Percentiles rank a stretch among this genome's conserved stretches.
Conservation (phyloP, 2,888 invertebrate species). For the Tenthredo notha region DNA sequence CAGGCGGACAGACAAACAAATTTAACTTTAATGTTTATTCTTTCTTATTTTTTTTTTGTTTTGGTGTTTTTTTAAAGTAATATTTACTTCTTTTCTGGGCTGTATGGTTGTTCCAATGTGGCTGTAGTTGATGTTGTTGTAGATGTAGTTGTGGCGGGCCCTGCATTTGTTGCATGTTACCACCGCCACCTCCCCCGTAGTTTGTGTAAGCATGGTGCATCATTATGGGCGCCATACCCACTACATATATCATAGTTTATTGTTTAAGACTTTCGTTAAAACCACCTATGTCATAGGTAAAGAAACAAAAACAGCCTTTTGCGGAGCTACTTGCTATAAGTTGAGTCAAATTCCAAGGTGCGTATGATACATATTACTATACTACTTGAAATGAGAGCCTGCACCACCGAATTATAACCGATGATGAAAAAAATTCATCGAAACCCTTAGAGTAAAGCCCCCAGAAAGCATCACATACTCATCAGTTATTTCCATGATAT, state of each 20-base stretch:
- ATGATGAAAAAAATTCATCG: not conserved
- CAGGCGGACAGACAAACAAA: slow-evolving; percentile 65
- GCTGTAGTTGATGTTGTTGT: slow-evolving; percentile 78
- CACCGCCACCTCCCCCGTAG: slow-evolving; percentile 82
- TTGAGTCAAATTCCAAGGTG: slow-evolving; percentile 16
- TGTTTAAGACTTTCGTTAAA: slow-evolving; percentile 69
- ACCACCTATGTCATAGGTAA: slow-evolving; percentile 59
- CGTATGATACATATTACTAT: slow-evolving; percentile 7
- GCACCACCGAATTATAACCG: slow-evolving; percentile 17
- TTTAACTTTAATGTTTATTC: slow-evolving; percentile 60
- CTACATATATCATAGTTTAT: slow-evolving; percentile 75
- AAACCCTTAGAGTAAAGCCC: not conserved
- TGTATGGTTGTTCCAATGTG: slow-evolving; percentile 79
- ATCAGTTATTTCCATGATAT: not conserved
- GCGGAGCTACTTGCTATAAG: slow-evolving; percentile 24
- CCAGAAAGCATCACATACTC: not conserved
- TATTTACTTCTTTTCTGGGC: slow-evolving; percentile 80
- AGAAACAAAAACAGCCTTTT: slow-evolving; percentile 66
- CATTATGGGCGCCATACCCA: slow-evolving; percentile 79
- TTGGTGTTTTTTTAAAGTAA: slow-evolving; percentile 66
- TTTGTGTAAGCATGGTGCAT: slow-evolving; percentile 82
- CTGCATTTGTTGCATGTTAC: slow-evolving; percentile 80
- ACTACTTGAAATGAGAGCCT: slow-evolving; percentile 15
- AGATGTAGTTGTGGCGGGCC: slow-evolving; percentile 79
- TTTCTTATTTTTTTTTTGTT: slow-evolving; percentile 29